Percentiles rank a stretch among this genome's conserved stretches.
phyloP scores from a whole-genome alignment of 2,113 vertebrate genomes.

The Gobius niger region DNA sequence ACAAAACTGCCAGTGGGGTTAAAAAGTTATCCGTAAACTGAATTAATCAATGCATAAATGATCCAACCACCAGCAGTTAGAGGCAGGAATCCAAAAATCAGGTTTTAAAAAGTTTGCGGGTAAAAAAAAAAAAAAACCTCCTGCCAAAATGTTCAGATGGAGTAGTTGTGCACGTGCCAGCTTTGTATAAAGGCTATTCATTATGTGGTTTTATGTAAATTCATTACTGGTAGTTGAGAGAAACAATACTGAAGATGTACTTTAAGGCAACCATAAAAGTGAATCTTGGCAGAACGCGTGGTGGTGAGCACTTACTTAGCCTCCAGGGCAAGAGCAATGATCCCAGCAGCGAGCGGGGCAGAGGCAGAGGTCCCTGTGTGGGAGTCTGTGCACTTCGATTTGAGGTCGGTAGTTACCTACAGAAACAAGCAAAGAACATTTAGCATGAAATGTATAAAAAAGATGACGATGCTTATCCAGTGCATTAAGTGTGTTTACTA shows the following conservation, averaged over 20 bases:
- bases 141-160: slow-evolving; percentile 11
- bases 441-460: too few species aligned
- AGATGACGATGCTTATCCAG: too few species aligned
- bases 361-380: slow-evolving; percentile 97
- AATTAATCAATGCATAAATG: slow-evolving; percentile 29
- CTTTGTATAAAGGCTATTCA: not conserved
- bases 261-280: not conserved
- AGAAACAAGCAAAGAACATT: slow-evolving; percentile 1
- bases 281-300: slow-evolving; percentile 11
- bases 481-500: too few species aligned
- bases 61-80: not conserved
- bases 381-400: slow-evolving; percentile 93
- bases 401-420: slow-evolving; percentile 93
- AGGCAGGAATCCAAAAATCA: not conserved
- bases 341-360: slow-evolving; percentile 91
- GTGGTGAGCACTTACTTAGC: slow-evolving; percentile 86
- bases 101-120: not conserved
- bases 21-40: slow-evolving; percentile 41
- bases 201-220: not conserved
- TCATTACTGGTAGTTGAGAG: not conserved
- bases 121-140: not conserved
- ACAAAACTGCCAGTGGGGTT: slow-evolving; percentile 31
- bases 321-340: slow-evolving; percentile 95
- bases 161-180: not conserved
- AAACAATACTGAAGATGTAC: not conserved